phyloP scores from a whole-genome alignment of 2,888 invertebrate genomes.

The Oscheius myriophilus region DNA sequence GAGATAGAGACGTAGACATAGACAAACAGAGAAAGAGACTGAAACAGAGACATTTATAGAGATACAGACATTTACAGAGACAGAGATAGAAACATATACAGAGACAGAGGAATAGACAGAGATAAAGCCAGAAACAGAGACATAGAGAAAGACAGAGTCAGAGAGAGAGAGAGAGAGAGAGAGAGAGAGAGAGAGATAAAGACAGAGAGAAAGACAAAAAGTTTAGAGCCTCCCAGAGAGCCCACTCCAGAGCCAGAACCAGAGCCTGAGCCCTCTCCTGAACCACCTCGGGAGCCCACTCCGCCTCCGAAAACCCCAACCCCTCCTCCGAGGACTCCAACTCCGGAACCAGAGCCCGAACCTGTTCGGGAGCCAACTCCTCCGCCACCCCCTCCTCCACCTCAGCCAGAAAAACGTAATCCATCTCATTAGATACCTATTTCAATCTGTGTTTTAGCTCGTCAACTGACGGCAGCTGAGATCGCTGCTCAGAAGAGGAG shows the following conservation, averaged over 20 bases:
- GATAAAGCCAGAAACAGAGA: no score
- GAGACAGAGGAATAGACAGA: no score
- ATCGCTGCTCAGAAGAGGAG: conserved; percentile 62
- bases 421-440: neutral
- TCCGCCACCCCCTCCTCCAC: conserved; percentile 10
- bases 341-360: conserved; percentile 53
- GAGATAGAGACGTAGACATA: neutral
- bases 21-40: neutral
- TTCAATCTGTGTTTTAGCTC: conserved; percentile 34
- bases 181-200: no score
- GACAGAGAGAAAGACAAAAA: neutral
- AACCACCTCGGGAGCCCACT: conserved; percentile 31
- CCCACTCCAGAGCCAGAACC: conserved; percentile 37
- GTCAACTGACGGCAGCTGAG: conserved; percentile 58
- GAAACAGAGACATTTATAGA: no score
- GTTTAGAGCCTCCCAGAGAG: conserved; percentile 25
- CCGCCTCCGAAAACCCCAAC: conserved; percentile 40
- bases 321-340: conserved; percentile 43
- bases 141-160: no score
- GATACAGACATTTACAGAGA: no score
- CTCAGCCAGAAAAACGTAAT: conserved; percentile 34
- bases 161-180: neutral
- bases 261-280: conserved; percentile 37
- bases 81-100: no score
- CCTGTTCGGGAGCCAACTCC: conserved; percentile 35